Evolutionary conservation across 2,888 invertebrate genomes (phyloP).

Genomic region (Molanna angustata): DNA sequence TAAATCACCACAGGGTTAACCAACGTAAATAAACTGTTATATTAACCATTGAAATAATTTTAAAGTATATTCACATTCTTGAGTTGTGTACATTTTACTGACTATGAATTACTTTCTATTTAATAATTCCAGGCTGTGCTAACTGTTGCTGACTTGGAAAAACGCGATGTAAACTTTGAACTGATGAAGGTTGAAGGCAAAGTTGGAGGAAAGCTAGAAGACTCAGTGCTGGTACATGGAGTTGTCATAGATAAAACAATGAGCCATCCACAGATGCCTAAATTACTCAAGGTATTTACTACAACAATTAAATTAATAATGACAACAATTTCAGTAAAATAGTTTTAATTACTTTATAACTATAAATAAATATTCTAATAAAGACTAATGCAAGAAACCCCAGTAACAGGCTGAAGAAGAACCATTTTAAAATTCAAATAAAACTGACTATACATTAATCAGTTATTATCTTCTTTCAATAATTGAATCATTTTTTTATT

Average conservation of each 20-base stretch:
- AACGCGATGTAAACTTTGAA: constrained; percentile 97
- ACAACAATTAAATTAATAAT: too few relatives aligned
- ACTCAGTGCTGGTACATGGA: constrained; percentile 93
- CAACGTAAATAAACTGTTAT: too few relatives aligned
- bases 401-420: neutral
- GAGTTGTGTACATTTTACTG: too few relatives aligned
- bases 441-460: too few relatives aligned
- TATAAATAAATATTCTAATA: too few relatives aligned
- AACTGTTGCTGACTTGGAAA: constrained; percentile 91
- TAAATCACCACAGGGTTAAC: too few relatives aligned
- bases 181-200: constrained; percentile 98
- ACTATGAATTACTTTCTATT: neutral
- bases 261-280: constrained; percentile 99
- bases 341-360: too few relatives aligned
- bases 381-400: too few relatives aligned
- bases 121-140: constrained; percentile 74
- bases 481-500: constrained; percentile 14
- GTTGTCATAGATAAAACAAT: constrained; percentile 98
- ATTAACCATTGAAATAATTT: too few relatives aligned
- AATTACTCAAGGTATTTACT: constrained; percentile 58
- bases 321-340: too few relatives aligned
- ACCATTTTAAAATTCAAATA: constrained; percentile 6
- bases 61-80: too few relatives aligned
- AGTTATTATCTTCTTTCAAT: too few relatives aligned
- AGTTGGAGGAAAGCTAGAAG: constrained; percentile 95